These are phyloP conservation scores for Palaemon carinicauda DNA, from an alignment of 1,140 invertebrate genomes.

Conservation along the genomic window DNA sequence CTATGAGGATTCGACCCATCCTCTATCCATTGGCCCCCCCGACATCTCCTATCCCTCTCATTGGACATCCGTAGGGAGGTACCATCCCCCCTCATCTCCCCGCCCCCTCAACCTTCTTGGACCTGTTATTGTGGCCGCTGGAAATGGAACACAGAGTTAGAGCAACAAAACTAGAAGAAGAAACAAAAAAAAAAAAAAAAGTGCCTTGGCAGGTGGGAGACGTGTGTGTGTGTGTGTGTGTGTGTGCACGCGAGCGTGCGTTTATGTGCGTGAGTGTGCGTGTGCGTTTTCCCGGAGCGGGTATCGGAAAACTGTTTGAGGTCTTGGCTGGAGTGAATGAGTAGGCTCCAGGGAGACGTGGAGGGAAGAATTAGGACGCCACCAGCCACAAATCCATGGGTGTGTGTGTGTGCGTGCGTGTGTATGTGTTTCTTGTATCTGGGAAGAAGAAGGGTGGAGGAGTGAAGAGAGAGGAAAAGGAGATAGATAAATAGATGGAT, in stretches of 20 bases:
- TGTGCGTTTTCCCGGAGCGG: not conserved
- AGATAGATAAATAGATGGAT: too few species aligned
- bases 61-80: too few species aligned
- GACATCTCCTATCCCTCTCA: not conserved
- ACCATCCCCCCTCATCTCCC: too few species aligned
- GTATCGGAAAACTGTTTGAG: slow-evolving; percentile 51
- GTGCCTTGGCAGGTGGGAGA: not conserved
- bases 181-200: too few species aligned
- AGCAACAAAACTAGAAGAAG: too few species aligned
- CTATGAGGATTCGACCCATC: too few species aligned
- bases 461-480: not conserved
- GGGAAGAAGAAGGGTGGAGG: too few species aligned
- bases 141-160: too few species aligned
- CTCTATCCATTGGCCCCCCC: not conserved
- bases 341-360: slow-evolving; percentile 32
- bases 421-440: not conserved
- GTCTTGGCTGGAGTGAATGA: slow-evolving; percentile 41
- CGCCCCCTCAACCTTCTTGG: too few species aligned
- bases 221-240: not conserved
- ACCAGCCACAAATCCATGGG: slow-evolving; percentile 35
- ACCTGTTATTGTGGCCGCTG: too few species aligned
- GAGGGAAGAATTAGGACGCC: slow-evolving; percentile 45
- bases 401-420: not conserved
- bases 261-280: not conserved
- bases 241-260: not conserved